phyloP scores from a whole-genome alignment of 2,888 invertebrate genomes.

The Dendrolimus pini region DNA sequence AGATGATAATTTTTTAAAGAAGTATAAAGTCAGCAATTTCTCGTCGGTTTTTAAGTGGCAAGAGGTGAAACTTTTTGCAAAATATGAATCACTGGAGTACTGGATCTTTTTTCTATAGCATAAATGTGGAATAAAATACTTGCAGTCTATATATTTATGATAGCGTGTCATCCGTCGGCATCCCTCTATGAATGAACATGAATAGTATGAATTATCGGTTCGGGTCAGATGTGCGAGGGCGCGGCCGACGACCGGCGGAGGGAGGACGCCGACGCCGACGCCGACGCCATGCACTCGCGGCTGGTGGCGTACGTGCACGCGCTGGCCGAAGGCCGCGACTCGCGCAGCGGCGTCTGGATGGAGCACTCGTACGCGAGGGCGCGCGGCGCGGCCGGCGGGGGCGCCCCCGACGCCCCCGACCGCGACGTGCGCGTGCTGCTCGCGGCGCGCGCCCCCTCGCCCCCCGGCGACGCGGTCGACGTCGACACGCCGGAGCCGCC shows the following conservation, averaged over 20 bases:
- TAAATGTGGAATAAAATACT: no score
- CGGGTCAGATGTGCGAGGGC: slow-evolving; percentile 3
- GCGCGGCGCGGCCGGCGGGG: slow-evolving; percentile 23
- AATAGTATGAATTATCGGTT: background rate
- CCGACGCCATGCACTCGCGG: slow-evolving; percentile 40
- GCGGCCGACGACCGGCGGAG: slow-evolving; percentile 1
- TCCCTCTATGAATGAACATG: background rate
- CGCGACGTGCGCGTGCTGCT: slow-evolving; percentile 8
- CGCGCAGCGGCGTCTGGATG: slow-evolving; percentile 22
- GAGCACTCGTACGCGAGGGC: slow-evolving; percentile 22
- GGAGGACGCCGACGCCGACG: slow-evolving; percentile 8
- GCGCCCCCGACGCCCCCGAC: slow-evolving; percentile 2
- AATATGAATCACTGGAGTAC: no score
- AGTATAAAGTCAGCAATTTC: no score
- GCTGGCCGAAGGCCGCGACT: slow-evolving; percentile 23
- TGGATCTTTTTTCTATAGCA: no score
- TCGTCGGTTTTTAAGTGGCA: no score
- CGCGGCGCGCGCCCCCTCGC: slow-evolving; percentile 12
- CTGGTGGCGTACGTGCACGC: slow-evolving; percentile 50
- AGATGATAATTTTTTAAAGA: no score
- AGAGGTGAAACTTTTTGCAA: no score
- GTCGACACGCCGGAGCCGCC: slow-evolving; percentile 12
- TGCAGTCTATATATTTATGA: no score
- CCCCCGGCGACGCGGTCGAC: slow-evolving; percentile 15
- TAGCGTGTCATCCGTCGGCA: no score